Conservation (phyloP, 1,140 invertebrate genomes). For the Ectropis grisescens region DNA sequence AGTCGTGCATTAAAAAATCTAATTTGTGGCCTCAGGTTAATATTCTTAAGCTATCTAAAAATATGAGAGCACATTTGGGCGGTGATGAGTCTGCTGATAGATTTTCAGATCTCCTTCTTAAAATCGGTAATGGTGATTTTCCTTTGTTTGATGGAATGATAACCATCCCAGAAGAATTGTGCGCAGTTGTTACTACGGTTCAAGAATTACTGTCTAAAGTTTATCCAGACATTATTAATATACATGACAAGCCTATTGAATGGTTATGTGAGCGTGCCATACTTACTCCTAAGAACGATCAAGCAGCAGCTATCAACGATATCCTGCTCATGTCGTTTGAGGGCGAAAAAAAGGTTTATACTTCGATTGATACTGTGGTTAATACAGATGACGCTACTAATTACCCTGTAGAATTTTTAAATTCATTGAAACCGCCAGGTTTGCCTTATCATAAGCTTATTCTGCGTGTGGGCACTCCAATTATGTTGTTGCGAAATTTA, state of each 20-base stretch:
- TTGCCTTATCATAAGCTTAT: constrained; percentile 14
- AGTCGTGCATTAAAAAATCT: constrained; percentile 12
- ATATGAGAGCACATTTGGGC: constrained; percentile 4
- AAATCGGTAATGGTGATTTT: no score
- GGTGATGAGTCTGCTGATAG: constrained; percentile 8
- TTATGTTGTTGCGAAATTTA: constrained; percentile 21
- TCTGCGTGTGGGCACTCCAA: constrained; percentile 16
- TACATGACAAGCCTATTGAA: constrained; percentile 17
- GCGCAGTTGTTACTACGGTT: no score
- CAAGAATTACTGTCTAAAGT: no score
- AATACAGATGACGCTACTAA: constrained; percentile 17
- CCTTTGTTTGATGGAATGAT: no score
- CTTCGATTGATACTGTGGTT: constrained; percentile 17
- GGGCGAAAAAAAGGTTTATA: constrained; percentile 13
- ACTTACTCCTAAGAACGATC: constrained; percentile 22
- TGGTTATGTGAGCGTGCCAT: constrained; percentile 42
- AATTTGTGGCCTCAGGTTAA: neutral
- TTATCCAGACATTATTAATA: constrained; percentile 10
- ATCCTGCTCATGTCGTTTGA: constrained; percentile 12
- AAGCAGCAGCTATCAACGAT: constrained; percentile 10
- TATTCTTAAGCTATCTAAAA: constrained; percentile 6
- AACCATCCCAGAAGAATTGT: constrained; percentile 14
- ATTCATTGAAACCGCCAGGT: constrained; percentile 14
- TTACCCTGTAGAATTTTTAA: constrained; percentile 18
- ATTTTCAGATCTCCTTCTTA: no score